Base-by-base conservation (phyloP, 2,797 vertebrate species). In the Molossus alvarezi region DNA sequence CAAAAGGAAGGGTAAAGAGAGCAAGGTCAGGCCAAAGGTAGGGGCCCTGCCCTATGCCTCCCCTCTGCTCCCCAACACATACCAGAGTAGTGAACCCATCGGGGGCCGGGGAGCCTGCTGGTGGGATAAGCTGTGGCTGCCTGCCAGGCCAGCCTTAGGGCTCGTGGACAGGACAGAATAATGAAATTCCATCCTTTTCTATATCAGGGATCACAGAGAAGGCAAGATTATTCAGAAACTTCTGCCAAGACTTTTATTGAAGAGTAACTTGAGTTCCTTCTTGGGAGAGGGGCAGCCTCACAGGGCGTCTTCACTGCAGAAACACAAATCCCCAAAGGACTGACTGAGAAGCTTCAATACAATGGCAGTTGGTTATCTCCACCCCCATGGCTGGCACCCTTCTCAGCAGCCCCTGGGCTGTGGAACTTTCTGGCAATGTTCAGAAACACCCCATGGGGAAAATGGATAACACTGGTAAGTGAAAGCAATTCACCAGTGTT, bases 171-270 rank as follows among this genome's bases (percentile, higher is more conserved):
- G 96, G 71, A 72, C 17, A 0, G 88, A 81, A 72, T 57, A 69
- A 91, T 85, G 64, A 72, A 88, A 95, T 88, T 71, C 81, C 87
- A 95, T 48, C 51, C 58, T 45, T 91, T 77, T 72, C 33, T 77
- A 9, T 91, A 58, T 55, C 79, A 60, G 75, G 41, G 75, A 65
- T 62, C 73, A 80, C 23, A 75, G 91, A 91, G 55, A 64, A 89
- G 45, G 67, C 88, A 73, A 67, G 79, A 48, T 13, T 88, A 94
- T 81, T 93, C 69, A 67, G 13, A 64, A 84, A 73, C 33, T 65
- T 82, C 91, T 67, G 91, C 75, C 88, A 92, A 83, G 85, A 57
- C 83, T 45, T 14, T 77, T 64, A 90, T 45, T n/a, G 37, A 93
- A 73, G 72, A 91, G 69, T 10, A 87, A 76, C 55, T 48, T 25